Percentiles rank a stretch among this genome's conserved stretches.
phyloP scores from a whole-genome alignment of 2,888 invertebrate species.

The Neelides folsomi region DNA sequence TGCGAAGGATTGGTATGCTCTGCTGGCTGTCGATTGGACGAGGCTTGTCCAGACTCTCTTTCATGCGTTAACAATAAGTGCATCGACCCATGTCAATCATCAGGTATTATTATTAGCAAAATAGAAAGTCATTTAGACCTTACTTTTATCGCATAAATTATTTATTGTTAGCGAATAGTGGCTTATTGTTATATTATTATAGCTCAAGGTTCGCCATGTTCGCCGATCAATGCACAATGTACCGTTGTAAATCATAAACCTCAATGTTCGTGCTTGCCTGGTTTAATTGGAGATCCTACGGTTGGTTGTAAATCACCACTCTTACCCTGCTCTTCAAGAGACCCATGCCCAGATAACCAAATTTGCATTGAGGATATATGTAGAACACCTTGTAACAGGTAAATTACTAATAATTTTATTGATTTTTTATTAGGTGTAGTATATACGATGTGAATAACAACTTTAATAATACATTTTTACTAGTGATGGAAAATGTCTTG shows the following conservation, averaged over 20 bases:
- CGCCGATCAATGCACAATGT: slow-evolving; percentile 54
- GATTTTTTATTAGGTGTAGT: neutral
- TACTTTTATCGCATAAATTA: no score
- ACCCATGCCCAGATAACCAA: slow-evolving; percentile 57
- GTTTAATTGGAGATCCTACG: slow-evolving; percentile 60
- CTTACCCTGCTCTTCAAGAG: slow-evolving; percentile 49
- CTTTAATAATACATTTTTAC: slow-evolving; percentile 10
- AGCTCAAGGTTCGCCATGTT: slow-evolving; percentile 7
- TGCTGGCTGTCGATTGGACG: slow-evolving; percentile 65
- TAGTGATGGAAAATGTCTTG: slow-evolving; percentile 65
- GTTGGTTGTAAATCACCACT: slow-evolving; percentile 57
- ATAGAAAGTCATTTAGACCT: neutral
- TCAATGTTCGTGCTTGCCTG: slow-evolving; percentile 56
- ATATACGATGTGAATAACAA: neutral
- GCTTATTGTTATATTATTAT: neutral
- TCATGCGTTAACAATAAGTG: slow-evolving; percentile 71
- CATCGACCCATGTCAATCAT: slow-evolving; percentile 57
- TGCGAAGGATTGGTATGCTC: slow-evolving; percentile 68
- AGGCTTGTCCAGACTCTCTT: slow-evolving; percentile 56
- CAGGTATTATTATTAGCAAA: no score
- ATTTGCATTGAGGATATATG: slow-evolving; percentile 66
- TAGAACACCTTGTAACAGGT: slow-evolving; percentile 63
- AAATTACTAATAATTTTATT: slow-evolving; percentile 32
- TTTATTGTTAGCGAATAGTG: neutral
- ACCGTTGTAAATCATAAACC: slow-evolving; percentile 55